Evolutionary conservation across 2,888 invertebrate species (phyloP).

Genomic region (Lochmaea crataegi): DNA sequence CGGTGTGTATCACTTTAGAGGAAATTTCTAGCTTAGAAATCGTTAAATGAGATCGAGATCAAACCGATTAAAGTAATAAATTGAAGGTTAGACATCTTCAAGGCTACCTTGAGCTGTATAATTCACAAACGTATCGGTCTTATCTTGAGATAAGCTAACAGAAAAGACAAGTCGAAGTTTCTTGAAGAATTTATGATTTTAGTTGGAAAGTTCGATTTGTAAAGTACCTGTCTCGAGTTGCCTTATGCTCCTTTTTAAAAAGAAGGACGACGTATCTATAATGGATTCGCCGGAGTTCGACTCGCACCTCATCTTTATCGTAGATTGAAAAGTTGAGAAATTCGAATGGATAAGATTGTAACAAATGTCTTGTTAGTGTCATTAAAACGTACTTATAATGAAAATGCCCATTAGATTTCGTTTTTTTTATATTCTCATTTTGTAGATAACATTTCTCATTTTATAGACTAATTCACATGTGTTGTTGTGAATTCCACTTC

Average conservation of each 20-base stretch:
- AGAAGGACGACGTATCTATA: constrained; percentile 23
- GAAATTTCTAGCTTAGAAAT: constrained; percentile 46
- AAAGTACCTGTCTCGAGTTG: constrained; percentile 35
- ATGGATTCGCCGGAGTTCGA: constrained; percentile 10
- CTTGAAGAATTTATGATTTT: constrained; percentile 60
- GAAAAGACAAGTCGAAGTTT: constrained; percentile 58
- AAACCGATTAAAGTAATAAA: constrained; percentile 59
- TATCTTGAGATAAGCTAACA: constrained; percentile 59
- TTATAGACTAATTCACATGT: no score
- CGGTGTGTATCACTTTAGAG: background rate
- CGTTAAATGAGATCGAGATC: constrained; percentile 59
- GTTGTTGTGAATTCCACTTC: no score
- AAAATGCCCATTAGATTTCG: no score
- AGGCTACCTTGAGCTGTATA: constrained; percentile 59
- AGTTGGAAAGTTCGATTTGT: constrained; percentile 55
- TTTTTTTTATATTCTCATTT: no score
- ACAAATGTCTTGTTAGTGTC: no score
- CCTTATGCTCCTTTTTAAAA: constrained; percentile 10
- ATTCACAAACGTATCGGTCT: constrained; percentile 59
- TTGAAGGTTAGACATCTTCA: constrained; percentile 58
- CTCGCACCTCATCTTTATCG: constrained; percentile 10
- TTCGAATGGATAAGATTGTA: background rate
- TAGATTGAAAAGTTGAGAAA: constrained; percentile 1
- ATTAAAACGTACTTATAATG: no score
- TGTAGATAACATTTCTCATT: no score